These are phyloP conservation scores for Nomada ruficornis DNA, from an alignment of 2,888 invertebrate species.

Conservation along the genomic window DNA sequence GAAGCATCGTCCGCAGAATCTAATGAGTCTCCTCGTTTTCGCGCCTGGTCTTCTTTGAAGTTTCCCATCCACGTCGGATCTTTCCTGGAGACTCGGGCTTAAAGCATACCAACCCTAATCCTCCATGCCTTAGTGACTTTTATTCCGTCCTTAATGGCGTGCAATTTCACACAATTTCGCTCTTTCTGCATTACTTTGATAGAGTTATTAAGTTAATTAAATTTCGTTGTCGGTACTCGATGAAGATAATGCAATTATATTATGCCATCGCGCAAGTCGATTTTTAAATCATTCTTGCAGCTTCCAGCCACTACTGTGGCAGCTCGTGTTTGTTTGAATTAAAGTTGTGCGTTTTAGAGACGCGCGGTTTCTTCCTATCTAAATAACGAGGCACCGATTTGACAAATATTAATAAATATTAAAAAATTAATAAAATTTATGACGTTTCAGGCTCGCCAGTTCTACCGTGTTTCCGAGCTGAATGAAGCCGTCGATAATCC, in stretches of 20 bases:
- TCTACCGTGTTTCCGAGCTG: not conserved
- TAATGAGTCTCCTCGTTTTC: constrained; percentile 62
- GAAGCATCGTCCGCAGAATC: constrained; percentile 63
- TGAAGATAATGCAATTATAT: not conserved
- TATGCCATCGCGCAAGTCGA: too few relatives aligned
- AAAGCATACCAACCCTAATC: constrained; percentile 21
- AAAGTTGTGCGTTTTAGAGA: too few relatives aligned
- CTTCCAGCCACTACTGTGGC: too few relatives aligned
- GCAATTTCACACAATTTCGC: not conserved
- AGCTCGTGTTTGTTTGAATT: too few relatives aligned
- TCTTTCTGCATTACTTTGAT: not conserved
- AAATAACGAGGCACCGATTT: too few relatives aligned
- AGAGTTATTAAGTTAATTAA: not conserved
- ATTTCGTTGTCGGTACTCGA: not conserved
- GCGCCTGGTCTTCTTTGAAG: constrained; percentile 34
- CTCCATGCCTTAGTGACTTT: not conserved
- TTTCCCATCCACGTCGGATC: constrained; percentile 7
- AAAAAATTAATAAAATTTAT: too few relatives aligned
- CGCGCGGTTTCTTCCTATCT: too few relatives aligned
- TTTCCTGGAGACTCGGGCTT: constrained; percentile 5
- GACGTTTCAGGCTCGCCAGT: not conserved
- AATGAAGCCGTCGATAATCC: constrained; percentile 18
- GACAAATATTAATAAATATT: too few relatives aligned
- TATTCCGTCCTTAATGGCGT: constrained; percentile 3
- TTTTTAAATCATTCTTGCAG: too few relatives aligned